Evolutionary conservation across 2,888 invertebrate genomes (phyloP).

Genomic region (Metacarcinus magister): DNA sequence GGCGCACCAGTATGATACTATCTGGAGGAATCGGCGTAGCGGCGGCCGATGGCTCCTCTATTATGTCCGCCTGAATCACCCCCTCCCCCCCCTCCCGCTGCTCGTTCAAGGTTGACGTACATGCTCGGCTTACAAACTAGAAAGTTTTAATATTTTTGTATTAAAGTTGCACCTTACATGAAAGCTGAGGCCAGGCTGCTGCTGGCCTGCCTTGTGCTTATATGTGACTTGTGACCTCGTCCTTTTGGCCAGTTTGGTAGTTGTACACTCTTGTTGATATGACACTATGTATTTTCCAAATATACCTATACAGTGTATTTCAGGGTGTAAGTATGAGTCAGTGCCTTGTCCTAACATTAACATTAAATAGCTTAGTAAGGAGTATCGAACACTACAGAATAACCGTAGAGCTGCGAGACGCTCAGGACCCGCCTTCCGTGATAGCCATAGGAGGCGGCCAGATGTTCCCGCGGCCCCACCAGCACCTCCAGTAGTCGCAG

Average conservation of each 20-base stretch:
- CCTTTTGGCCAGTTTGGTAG: not conserved
- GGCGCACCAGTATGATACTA: conserved; percentile 13
- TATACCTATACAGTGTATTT: not conserved
- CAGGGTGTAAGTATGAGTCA: not conserved
- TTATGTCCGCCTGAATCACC: not conserved
- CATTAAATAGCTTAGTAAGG: conserved; percentile 4
- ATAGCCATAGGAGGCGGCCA: conserved; percentile 37
- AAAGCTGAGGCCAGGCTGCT: not conserved
- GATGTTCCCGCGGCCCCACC: not conserved
- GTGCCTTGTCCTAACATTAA: not conserved
- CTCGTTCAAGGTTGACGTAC: not conserved
- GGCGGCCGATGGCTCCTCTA: conserved; percentile 47
- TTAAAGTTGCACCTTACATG: not conserved
- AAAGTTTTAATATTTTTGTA: not conserved
- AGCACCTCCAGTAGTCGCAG: not conserved
- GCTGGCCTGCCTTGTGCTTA: not conserved
- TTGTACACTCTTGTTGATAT: not conserved
- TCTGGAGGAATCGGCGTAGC: conserved; percentile 48
- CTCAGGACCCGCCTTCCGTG: conserved; percentile 45
- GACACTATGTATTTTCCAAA: not conserved
- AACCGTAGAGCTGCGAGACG: not conserved
- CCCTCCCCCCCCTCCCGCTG: not conserved
- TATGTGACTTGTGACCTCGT: not conserved
- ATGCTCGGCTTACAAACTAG: not conserved
- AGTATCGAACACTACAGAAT: not conserved